Base-by-base conservation (phyloP, 2,888 invertebrate species). In the Drosophila affinis region DNA sequence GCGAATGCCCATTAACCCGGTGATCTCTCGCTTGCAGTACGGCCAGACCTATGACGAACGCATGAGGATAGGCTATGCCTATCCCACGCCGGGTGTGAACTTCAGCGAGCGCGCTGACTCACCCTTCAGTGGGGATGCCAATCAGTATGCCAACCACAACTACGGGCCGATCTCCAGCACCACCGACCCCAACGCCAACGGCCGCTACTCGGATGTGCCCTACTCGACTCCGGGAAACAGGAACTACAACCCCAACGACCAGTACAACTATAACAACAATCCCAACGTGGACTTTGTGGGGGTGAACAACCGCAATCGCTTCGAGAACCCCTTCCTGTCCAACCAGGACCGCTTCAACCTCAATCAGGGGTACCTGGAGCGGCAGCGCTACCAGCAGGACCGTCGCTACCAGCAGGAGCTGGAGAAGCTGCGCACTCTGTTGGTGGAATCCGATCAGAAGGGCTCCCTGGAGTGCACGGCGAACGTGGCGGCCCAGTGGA, bases 401-500 rank as follows among this genome's bases (percentile, higher is more conserved):
- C 90, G 90, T 54, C 90, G 89, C 44, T 90, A 90, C 68, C 90
- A 91, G 65, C 83, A 90, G 39, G 92, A 92, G 76, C 76, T 91
- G 75, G 92, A 92, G 46, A 91, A 90, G 56, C 53, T 92, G 34
- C 87, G 91, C 3, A 89, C 94, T 72, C 93, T 96, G 48, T 90
- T 97, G 74, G 93, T 94, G 49, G 95, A 95, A 70, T 93, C 96
- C 29, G 97, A 97, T 90, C 94, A 95, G 34, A 94, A 95, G 86
- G 95, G 96, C 10, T 95, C 96, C 0, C 95, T 95, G 89, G 95
- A 96, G 91, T 97, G 97, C 88, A 96, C 96, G 0, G 95, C 95
- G 57, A 97, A 97, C 91, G 97, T 97, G n/a, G 95, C 95, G 0
- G 96, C 96, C 1, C 97, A 97, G 89, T 97, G 97, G 97, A 95